Conservation (phyloP, 2,888 invertebrate species). For the Microplitis manilae region DNA sequence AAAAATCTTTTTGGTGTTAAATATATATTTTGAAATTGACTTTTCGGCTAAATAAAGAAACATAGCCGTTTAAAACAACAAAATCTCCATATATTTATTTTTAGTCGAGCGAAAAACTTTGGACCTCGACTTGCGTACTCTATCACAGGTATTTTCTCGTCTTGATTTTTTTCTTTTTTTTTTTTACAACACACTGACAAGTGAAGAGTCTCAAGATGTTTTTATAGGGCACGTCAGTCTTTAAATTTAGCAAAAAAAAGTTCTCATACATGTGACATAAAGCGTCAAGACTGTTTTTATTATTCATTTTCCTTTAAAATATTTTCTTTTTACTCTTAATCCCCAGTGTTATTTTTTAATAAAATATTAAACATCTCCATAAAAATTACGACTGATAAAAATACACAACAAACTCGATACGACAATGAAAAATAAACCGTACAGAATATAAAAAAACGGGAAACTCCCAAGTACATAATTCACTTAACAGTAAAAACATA, state of each 20-base stretch:
- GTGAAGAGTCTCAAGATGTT: slow-evolving; percentile 29
- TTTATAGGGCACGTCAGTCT: slow-evolving; percentile 34
- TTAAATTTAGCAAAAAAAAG: not conserved
- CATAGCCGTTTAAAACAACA: not conserved
- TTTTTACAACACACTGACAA: slow-evolving; percentile 3
- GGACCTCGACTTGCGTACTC: not conserved
- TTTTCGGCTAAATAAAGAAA: not conserved
- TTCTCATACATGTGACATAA: not conserved
- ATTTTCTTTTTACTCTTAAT: slow-evolving; percentile 7
- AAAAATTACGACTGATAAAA: too few species aligned
- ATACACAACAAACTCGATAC: too few species aligned
- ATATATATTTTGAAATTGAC: not conserved
- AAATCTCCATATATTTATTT: slow-evolving; percentile 4
- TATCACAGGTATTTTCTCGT: slow-evolving; percentile 19
- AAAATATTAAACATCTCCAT: not conserved
- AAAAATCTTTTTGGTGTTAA: not conserved
- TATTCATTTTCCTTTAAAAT: slow-evolving; percentile 5
- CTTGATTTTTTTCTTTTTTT: not conserved
- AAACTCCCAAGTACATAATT: not conserved
- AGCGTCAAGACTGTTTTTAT: not conserved
- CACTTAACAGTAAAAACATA: not conserved
- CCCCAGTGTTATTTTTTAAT: not conserved
- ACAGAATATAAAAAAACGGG: not conserved
- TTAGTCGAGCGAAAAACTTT: not conserved
- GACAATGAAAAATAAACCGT: not conserved